Conservation (phyloP, 2,888 invertebrate genomes). For the Spodoptera littoralis region DNA sequence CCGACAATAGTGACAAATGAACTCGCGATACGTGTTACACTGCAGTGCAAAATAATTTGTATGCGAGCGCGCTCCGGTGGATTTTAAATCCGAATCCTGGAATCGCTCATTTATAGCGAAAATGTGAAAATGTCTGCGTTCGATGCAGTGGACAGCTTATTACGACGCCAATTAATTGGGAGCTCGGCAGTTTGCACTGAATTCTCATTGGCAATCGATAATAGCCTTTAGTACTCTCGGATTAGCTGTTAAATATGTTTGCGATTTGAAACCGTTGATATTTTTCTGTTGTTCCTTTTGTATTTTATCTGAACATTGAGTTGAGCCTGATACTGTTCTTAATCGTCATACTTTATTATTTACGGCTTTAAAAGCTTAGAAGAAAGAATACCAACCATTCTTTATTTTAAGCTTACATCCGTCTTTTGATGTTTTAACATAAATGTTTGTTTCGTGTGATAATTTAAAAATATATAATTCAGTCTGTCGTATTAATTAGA, state of each 20-base stretch:
- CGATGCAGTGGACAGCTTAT: slow-evolving; percentile 50
- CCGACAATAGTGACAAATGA: slow-evolving; percentile 42
- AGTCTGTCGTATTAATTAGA: background rate
- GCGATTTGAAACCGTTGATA: slow-evolving; percentile 22
- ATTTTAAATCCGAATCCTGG: slow-evolving; percentile 52
- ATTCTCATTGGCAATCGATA: slow-evolving; percentile 36
- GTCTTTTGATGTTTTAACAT: no score
- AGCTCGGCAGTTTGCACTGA: slow-evolving; percentile 14
- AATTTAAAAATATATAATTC: background rate
- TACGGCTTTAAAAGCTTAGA: no score
- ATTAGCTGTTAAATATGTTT: slow-evolving; percentile 32
- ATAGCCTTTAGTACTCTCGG: slow-evolving; percentile 29
- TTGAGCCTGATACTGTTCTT: no score
- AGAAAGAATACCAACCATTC: no score
- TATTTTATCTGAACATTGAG: background rate
- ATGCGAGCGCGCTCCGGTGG: slow-evolving; percentile 45
- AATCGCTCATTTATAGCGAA: slow-evolving; percentile 37
- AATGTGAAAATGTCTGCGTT: slow-evolving; percentile 31
- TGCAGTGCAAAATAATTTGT: slow-evolving; percentile 58
- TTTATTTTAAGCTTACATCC: no score
- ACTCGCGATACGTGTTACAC: slow-evolving; percentile 29
- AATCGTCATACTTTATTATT: no score
- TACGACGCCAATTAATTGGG: slow-evolving; percentile 51
- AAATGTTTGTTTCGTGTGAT: no score
- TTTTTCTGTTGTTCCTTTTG: slow-evolving; percentile 9